Evolutionary conservation across 2,113 vertebrate species (phyloP).

Genomic region (Antigone vipio): DNA sequence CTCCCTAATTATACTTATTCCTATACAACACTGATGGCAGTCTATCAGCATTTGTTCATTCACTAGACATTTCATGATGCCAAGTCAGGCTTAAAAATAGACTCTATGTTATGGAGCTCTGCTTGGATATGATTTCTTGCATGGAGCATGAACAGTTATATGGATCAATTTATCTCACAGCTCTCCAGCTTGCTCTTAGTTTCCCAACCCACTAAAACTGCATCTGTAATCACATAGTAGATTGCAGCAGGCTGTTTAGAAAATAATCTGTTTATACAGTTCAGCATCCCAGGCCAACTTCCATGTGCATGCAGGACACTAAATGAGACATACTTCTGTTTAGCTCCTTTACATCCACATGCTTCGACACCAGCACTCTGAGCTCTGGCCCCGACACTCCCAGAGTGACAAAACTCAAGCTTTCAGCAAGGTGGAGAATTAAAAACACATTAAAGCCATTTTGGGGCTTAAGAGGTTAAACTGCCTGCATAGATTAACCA

Average conservation of each 20-base stretch:
- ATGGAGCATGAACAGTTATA: not conserved
- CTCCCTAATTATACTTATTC: slow-evolving; percentile 21
- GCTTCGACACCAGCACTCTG: not conserved
- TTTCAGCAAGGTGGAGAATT: not conserved
- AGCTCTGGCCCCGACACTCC: not conserved
- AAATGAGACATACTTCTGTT: not conserved
- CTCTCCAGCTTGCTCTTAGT: not conserved
- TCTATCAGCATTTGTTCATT: slow-evolving; percentile 1
- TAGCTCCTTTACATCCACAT: not conserved
- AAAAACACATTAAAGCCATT: not conserved
- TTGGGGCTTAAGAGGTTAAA: not conserved
- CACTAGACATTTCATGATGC: not conserved
- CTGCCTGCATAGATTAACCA: not conserved
- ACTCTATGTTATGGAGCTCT: not conserved
- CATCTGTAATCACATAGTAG: not conserved
- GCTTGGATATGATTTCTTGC: not conserved
- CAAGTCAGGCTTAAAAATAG: slow-evolving; percentile 33
- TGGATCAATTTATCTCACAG: not conserved
- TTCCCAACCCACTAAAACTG: slow-evolving; percentile 10
- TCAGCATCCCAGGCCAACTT: not conserved
- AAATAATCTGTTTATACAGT: not conserved
- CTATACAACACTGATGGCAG: not conserved
- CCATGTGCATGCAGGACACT: not conserved
- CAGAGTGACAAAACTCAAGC: not conserved
- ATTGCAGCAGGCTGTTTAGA: not conserved